A percentile compares a stretch with the other conserved stretches of the same genome.
Conservation (phyloP, 2,113 vertebrate species). For the Tachuris rubrigastra region DNA sequence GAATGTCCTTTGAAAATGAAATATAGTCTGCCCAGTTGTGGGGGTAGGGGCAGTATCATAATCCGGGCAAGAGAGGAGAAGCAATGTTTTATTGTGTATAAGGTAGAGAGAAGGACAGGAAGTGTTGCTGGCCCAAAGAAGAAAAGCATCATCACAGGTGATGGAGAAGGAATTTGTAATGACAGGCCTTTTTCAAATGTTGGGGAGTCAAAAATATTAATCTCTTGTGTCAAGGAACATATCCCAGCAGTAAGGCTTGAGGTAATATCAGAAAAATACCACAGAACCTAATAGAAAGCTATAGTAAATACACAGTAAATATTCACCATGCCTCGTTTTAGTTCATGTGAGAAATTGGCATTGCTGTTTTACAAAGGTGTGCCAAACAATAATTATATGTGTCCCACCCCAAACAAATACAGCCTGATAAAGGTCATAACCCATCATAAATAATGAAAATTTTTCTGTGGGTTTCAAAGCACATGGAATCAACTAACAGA, state of each 20-base stretch:
- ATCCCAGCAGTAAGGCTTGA: not conserved
- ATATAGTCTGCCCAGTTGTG: not conserved
- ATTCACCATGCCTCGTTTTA: not conserved
- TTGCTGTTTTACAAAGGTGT: not conserved
- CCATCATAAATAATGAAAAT: not conserved
- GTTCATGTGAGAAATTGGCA: not conserved
- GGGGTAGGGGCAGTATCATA: not conserved
- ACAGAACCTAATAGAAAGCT: not conserved
- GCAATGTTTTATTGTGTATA: not conserved
- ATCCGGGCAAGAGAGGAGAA: not conserved
- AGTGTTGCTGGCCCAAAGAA: not conserved
- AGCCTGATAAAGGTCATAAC: slow-evolving; percentile 2
- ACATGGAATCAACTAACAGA: not conserved
- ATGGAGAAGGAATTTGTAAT: not conserved
- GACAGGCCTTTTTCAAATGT: not conserved
- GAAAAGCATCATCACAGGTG: not conserved
- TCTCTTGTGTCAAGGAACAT: not conserved
- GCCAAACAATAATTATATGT: not conserved
- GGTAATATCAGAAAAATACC: not conserved
- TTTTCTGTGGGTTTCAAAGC: not conserved
- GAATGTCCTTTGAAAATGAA: not conserved
- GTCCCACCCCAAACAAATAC: not conserved
- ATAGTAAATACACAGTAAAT: not conserved
- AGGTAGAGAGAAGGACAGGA: not conserved
- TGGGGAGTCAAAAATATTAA: not conserved